These are phyloP conservation scores for Iphiclides podalirius DNA, from an alignment of 2,888 invertebrate species.

Conservation along the genomic window DNA sequence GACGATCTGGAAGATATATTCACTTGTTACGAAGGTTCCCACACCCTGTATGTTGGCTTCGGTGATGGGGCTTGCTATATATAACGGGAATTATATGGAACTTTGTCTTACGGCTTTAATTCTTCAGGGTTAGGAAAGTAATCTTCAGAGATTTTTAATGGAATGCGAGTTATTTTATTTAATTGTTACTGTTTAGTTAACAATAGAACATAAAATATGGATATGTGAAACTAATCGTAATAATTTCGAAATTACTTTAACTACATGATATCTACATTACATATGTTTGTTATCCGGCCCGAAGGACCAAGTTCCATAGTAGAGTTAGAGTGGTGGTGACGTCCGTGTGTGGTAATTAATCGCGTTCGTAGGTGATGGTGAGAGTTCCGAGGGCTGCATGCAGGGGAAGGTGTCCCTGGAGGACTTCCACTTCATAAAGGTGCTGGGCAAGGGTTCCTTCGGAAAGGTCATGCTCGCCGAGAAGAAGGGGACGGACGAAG, in stretches of 20 bases:
- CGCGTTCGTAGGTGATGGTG: conserved; percentile 35
- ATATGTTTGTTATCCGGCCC: too few relatives aligned
- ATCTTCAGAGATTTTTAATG: too few relatives aligned
- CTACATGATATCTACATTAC: too few relatives aligned
- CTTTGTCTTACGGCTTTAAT: conserved; percentile 11
- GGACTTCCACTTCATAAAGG: conserved; percentile 98
- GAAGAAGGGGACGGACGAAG: conserved; percentile 94
- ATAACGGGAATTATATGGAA: conserved; percentile 7
- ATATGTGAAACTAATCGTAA: too few relatives aligned
- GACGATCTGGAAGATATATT: conserved; percentile 60
- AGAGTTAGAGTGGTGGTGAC: conserved; percentile 14
- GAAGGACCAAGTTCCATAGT: conserved; percentile 16
- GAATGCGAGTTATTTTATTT: too few relatives aligned
- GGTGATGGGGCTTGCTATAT: conserved; percentile 17
- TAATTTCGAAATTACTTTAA: too few relatives aligned
- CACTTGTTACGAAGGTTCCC: conserved; percentile 42
- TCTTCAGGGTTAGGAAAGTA: too few relatives aligned
- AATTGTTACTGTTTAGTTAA: too few relatives aligned
- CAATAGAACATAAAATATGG: too few relatives aligned
- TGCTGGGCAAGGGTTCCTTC: conserved; percentile 99
- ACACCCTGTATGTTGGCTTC: neutral
- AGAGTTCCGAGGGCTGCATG: conserved; percentile 35
- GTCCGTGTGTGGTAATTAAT: conserved; percentile 20
- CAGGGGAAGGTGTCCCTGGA: conserved; percentile 84
- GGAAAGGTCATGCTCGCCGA: conserved; percentile 99